A percentile compares a stretch with the other conserved stretches of the same genome.
These are phyloP conservation scores for Malthinus flaveolus DNA, from an alignment of 2,888 invertebrate species.

Conservation along the genomic window DNA sequence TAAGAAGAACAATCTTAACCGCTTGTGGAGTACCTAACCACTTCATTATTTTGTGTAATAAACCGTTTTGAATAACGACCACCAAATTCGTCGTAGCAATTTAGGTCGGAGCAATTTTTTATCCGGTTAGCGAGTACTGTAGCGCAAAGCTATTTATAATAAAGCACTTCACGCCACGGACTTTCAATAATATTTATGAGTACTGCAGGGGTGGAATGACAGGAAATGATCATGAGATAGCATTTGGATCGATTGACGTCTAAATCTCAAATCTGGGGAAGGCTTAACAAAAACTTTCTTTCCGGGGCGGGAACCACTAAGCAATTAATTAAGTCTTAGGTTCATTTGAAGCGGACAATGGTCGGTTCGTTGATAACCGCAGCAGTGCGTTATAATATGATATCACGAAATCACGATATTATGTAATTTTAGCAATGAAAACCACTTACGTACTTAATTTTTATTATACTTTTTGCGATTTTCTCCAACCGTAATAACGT, in stretches of 20 bases:
- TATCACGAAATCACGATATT: too few relatives aligned
- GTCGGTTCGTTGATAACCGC: constrained; percentile 27
- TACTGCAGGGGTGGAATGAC: constrained; percentile 13
- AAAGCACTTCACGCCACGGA: constrained; percentile 15
- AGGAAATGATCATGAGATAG: constrained; percentile 18
- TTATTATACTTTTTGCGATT: constrained; percentile 24
- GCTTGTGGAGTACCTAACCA: constrained; percentile 14
- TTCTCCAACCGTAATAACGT: constrained; percentile 11
- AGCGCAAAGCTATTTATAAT: constrained; percentile 16
- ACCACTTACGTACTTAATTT: constrained; percentile 28
- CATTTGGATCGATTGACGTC: constrained; percentile 32
- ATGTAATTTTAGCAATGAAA: constrained; percentile 25
- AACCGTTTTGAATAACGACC: constrained; percentile 15
- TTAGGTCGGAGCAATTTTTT: constrained; percentile 12
- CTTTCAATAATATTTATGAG: constrained; percentile 18
- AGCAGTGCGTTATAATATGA: constrained; percentile 29
- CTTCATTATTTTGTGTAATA: constrained; percentile 23
- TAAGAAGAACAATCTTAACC: constrained; percentile 17
- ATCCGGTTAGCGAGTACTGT: constrained; percentile 12
- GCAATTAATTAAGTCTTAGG: constrained; percentile 50
- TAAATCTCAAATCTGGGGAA: constrained; percentile 35
- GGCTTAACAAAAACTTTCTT: constrained; percentile 39
- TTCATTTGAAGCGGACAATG: constrained; percentile 43
- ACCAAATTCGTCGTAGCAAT: constrained; percentile 13
- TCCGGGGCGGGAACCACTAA: constrained; percentile 41